Evolutionary conservation across 2,113 vertebrate genomes (phyloP), one percentile per base, ranked within the genome.

Genomic region (western clawed frog (Xenopus tropicalis)): DNA sequence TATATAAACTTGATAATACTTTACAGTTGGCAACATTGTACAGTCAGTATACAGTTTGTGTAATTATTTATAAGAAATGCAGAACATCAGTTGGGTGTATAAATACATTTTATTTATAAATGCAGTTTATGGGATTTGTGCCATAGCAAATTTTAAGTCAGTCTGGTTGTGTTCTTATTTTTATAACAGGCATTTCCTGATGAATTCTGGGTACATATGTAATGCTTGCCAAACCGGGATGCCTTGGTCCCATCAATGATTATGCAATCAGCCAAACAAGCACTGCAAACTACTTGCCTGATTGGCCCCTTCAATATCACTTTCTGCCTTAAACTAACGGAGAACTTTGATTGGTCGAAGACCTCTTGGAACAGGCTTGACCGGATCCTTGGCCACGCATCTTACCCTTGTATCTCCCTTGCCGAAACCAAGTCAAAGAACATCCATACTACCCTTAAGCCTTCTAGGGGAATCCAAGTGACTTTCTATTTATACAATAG

Each of bases 201-300:
- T 9, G 52, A 54, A 17, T 74, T 82, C 90, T 25, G n/a, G 75
- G 82, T 82, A 72, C 79, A 89, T 78, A 78, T 89, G 82, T 86
- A 83, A 83, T 79, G 80, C 9, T 9, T 88, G 78, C 79, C 83
- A 85, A 78, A 80, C 74, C 80, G 83, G 61, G 82, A 86, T 13
- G 16, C 46, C 69, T 71, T 88, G 48, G 75, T 88, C 81, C 78
- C 73, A 51, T 77, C 88, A 61, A 82, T 79, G 22, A 37, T 80
- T 71, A 79, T 87, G 44, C 66, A 77, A 48, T 77, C 80, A 54
- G 78, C 85, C 74, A 87, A 88, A 63, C 80, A 82, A 16, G 1
- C 78, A 77, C 69, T 82, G 25, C 52, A 81, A 80, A 81, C 77
- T 79, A 84, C 52, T 51, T 67, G 77, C 52, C 52, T 48, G 16